Percentiles rank a stretch among this genome's conserved stretches.
Conservation (phyloP, 2,797 vertebrate genomes). For the Chaetophractus vellerosus region DNA sequence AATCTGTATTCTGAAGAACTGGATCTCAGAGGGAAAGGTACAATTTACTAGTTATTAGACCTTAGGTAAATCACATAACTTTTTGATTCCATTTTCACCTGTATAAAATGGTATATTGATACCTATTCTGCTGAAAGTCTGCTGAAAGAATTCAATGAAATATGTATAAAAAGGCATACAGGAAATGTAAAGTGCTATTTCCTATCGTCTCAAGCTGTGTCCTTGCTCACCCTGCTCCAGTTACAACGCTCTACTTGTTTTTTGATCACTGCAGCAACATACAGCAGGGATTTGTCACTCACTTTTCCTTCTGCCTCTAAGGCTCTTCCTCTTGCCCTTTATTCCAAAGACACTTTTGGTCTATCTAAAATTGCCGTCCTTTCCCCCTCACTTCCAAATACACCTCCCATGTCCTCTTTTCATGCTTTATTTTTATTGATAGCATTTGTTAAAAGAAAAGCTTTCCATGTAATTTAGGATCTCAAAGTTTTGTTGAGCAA, state of each 20-base stretch:
- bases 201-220: background rate
- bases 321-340: background rate
- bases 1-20: background rate
- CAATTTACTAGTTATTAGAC: background rate
- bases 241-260: background rate
- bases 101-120: background rate
- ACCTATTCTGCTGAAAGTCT: background rate
- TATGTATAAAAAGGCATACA: background rate
- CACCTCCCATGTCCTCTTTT: too few species aligned
- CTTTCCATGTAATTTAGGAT: too few species aligned
- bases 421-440: too few species aligned
- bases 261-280: background rate
- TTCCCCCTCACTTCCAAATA: too few species aligned
- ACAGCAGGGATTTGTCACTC: background rate
- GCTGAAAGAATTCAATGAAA: slow-evolving; percentile 7
- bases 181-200: background rate
- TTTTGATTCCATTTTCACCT: slow-evolving; percentile 9
- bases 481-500: too few species aligned
- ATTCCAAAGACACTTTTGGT: background rate
- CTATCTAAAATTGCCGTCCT: too few species aligned
- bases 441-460: too few species aligned
- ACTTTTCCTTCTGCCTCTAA: background rate
- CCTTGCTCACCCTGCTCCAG: background rate
- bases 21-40: background rate
- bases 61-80: background rate